Evolutionary conservation across 2,113 vertebrate genomes (phyloP), one percentile per base, ranked within the genome.

Genomic region (Salvelinus alpinus): DNA sequence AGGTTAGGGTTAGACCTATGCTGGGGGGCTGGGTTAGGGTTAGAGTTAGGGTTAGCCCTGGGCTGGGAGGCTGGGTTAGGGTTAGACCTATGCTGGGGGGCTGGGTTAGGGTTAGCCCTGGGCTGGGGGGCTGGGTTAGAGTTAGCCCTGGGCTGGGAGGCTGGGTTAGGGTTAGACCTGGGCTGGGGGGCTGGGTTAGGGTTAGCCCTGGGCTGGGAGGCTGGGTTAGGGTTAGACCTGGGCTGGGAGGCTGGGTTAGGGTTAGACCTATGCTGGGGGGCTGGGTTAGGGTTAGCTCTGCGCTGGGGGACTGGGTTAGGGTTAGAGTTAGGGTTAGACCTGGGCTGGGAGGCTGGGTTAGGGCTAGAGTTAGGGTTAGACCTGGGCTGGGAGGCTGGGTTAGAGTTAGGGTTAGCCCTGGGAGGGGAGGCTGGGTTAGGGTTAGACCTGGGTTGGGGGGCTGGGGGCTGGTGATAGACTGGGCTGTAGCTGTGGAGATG

Each of bases 361-460:
- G 31, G 31, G 31, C 5, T 31, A 31, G 31, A 31, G 2, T 3
- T 29, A 27, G 25, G 25, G 25, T 2, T 27, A 29, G 38, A 8
- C 8, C 74, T 22, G 79, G 80, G 20, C 80, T 69, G 0, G 87
- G 78, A 29, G n/a, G 20, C 24, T 64, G 57, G 57, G 20, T 20
- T n/a, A 5, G 31, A 0, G 31, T 31, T 31, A 31, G 31, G 0
- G 29, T 29, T 91, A 51, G 87, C 85, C 65, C 82, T 87, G 92
- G 87, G 80, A 94, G 70, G 0, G 95, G 92, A 31, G 90, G 84
- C 77, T 94, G 92, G 9, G 91, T 84, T 0, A 82, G 54, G 76
- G 1, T 90, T 91, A 51, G 87, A 85, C 64, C 82, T 88, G 0
- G 83, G 77, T 38, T 64, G 92, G 74, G 90, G 72, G 6, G 64